Percentiles rank a stretch among this genome's conserved stretches.
Conservation (phyloP, 2,888 invertebrate species). For the Nycteola revayana region DNA sequence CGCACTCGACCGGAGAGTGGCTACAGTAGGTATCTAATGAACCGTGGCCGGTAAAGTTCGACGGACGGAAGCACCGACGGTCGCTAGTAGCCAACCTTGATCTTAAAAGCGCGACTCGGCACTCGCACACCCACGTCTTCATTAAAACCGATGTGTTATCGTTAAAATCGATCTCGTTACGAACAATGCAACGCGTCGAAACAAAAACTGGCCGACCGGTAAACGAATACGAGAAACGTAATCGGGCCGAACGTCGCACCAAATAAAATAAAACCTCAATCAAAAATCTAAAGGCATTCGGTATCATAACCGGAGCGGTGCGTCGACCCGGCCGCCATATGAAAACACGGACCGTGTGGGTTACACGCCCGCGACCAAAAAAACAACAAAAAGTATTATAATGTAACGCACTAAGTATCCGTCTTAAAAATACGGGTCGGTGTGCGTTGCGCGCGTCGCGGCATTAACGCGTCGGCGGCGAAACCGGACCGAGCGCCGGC, state of each 20-base stretch:
- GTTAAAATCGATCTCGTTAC: slow-evolving; percentile 76
- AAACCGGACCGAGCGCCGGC: slow-evolving; percentile 31
- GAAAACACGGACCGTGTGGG: slow-evolving; percentile 67
- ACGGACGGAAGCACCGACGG: slow-evolving; percentile 21
- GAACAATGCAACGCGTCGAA: slow-evolving; percentile 76
- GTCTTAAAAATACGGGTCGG: slow-evolving; percentile 78
- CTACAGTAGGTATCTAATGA: slow-evolving; percentile 4
- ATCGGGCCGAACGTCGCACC: slow-evolving; percentile 70
- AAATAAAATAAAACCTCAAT: slow-evolving; percentile 79
- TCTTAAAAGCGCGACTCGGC: slow-evolving; percentile 42
- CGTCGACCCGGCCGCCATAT: slow-evolving; percentile 72
- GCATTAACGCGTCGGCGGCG: slow-evolving; percentile 58
- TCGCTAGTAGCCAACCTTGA: slow-evolving; percentile 24
- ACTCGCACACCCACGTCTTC: slow-evolving; percentile 72
- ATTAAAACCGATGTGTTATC: slow-evolving; percentile 71
- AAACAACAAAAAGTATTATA: slow-evolving; percentile 75
- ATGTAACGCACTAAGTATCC: slow-evolving; percentile 80
- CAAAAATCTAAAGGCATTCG: slow-evolving; percentile 77
- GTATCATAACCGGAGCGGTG: slow-evolving; percentile 75
- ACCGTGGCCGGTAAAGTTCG: slow-evolving; percentile 6
- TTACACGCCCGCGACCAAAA: slow-evolving; percentile 66
- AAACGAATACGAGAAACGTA: slow-evolving; percentile 77
- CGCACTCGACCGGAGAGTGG: too few relatives aligned
- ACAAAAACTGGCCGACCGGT: slow-evolving; percentile 74
- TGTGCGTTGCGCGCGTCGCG: slow-evolving; percentile 70